Evolutionary conservation across 2,888 invertebrate genomes (phyloP).

Genomic region (Cephus runcator): DNA sequence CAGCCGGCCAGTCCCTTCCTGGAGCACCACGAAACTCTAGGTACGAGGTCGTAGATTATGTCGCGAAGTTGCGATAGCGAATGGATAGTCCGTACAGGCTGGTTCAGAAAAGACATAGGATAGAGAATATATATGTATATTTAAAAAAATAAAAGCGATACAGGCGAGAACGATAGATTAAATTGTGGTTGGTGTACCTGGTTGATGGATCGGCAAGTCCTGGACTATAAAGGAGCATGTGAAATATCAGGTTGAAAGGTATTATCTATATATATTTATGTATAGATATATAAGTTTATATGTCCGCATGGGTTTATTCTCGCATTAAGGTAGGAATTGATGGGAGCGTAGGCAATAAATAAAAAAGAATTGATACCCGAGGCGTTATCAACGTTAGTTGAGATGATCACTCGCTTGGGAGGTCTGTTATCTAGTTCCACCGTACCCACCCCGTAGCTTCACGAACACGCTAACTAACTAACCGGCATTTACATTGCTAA

Average conservation of each 20-base stretch:
- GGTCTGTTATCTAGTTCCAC: constrained; percentile 60
- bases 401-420: constrained; percentile 62
- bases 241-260: not conserved
- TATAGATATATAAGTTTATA: not conserved
- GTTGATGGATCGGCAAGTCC: not conserved
- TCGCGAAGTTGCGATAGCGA: not conserved
- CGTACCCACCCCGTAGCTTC: constrained; percentile 40
- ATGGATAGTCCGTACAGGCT: not conserved
- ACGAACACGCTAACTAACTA: constrained; percentile 63
- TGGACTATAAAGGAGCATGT: not conserved
- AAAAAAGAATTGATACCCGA: constrained; percentile 50
- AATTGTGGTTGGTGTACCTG: not conserved
- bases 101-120: not conserved
- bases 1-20: not conserved
- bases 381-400: constrained; percentile 52
- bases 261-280: not conserved
- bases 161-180: not conserved
- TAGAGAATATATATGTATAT: not conserved
- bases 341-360: constrained; percentile 21
- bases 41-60: not conserved
- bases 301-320: not conserved
- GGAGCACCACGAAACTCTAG: not conserved
- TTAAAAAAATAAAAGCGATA: not conserved
- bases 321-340: not conserved
- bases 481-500: constrained; percentile 66